Conservation (phyloP, 1,140 invertebrate genomes). For the Melitaea cinxia region DNA sequence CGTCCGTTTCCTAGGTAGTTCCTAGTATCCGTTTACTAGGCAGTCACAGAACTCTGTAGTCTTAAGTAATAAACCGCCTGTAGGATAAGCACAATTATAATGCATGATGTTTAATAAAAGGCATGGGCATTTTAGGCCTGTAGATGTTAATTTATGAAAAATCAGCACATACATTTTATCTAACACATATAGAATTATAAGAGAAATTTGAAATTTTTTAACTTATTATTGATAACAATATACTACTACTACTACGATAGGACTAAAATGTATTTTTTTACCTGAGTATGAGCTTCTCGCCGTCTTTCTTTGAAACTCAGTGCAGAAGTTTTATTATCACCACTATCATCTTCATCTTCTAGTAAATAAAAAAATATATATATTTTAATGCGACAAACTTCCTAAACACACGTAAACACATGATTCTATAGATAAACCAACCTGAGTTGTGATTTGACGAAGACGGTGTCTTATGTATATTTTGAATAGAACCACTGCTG, state of each 20-base stretch:
- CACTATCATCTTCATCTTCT: constrained; percentile 96
- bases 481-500: constrained; percentile 91
- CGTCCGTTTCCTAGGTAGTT: too few species aligned
- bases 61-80: too few species aligned
- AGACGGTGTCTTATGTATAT: constrained; percentile 85
- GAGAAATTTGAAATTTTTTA: not conserved
- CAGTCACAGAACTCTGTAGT: too few species aligned
- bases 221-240: not conserved
- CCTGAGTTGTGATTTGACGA: constrained; percentile 94
- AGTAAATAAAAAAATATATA: constrained; percentile 22
- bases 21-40: too few species aligned
- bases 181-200: not conserved
- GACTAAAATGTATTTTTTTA: constrained; percentile 24
- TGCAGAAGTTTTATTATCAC: constrained; percentile 87
- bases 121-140: too few species aligned
- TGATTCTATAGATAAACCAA: constrained; percentile 54
- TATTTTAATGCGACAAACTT: not conserved
- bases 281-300: constrained; percentile 96
- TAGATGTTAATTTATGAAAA: too few species aligned
- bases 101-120: too few species aligned
- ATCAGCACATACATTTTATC: too few species aligned
- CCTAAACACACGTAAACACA: constrained; percentile 7
- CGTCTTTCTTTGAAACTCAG: constrained; percentile 96
- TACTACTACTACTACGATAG: too few species aligned
- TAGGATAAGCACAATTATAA: too few species aligned